These are phyloP conservation scores for Myanophis thanlyinensis DNA, from an alignment of 2,113 vertebrate genomes.

Conservation along the genomic window DNA sequence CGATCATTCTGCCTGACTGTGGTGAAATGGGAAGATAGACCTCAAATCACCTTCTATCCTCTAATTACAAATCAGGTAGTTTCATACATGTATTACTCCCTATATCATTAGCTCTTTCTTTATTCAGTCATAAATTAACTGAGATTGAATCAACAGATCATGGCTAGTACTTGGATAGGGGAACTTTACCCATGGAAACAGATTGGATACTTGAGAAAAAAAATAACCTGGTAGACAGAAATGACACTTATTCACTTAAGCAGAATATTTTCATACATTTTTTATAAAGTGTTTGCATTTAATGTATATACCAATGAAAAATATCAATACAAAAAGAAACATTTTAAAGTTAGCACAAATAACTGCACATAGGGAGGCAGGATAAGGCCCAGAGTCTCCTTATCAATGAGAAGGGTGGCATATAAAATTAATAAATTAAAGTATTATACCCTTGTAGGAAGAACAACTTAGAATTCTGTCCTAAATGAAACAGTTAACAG, in stretches of 20 bases:
- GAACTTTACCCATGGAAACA: neutral
- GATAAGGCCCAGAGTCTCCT: neutral
- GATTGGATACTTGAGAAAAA: neutral
- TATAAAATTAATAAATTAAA: neutral
- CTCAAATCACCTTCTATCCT: too few relatives aligned
- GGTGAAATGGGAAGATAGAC: neutral
- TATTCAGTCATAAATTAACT: neutral
- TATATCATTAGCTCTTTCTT: neutral
- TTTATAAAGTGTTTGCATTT: neutral
- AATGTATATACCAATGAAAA: neutral
- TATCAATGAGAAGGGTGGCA: neutral
- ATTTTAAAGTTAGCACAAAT: neutral
- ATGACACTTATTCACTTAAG: neutral
- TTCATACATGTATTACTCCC: neutral
- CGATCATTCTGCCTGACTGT: neutral
- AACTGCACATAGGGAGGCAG: neutral
- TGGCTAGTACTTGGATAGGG: neutral
- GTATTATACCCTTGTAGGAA: neutral
- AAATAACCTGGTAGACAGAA: neutral
- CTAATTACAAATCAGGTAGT: neutral
- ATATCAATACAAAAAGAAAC: neutral
- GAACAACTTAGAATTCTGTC: neutral
- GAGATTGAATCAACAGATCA: neutral
- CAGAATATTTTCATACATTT: neutral
- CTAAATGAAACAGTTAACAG: neutral